These are phyloP conservation scores for Agonopterix arenella DNA, from an alignment of 2,888 invertebrate genomes.

Conservation along the genomic window DNA sequence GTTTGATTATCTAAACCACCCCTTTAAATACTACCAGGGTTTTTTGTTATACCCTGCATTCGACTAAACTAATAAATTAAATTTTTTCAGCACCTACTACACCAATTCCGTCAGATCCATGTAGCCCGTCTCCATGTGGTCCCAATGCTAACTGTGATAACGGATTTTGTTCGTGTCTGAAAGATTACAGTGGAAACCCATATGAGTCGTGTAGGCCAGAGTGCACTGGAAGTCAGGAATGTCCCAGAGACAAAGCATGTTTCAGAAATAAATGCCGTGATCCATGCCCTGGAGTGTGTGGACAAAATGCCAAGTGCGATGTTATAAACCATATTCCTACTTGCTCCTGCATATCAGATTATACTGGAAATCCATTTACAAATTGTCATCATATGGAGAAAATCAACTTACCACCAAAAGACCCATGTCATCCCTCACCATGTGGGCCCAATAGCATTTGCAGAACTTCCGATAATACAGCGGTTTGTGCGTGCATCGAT, in stretches of 20 bases:
- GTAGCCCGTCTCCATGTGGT: slow-evolving; percentile 84
- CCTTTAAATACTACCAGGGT: too few species aligned
- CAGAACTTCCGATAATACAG: slow-evolving; percentile 84
- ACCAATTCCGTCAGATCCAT: slow-evolving; percentile 71
- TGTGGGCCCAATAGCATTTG: slow-evolving; percentile 90
- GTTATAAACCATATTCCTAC: slow-evolving; percentile 86
- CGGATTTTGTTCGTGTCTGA: slow-evolving; percentile 81
- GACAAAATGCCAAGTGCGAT: slow-evolving; percentile 83
- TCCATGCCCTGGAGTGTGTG: slow-evolving; percentile 86
- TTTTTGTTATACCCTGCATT: too few species aligned
- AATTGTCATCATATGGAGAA: slow-evolving; percentile 58
- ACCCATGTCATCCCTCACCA: slow-evolving; percentile 86
- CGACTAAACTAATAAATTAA: neutral
- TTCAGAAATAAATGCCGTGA: slow-evolving; percentile 84
- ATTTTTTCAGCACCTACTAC: slow-evolving; percentile 52
- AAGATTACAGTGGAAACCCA: slow-evolving; percentile 84
- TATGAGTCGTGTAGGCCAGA: slow-evolving; percentile 83
- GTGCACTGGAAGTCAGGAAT: slow-evolving; percentile 84
- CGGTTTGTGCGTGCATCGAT: slow-evolving; percentile 86
- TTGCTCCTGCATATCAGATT: slow-evolving; percentile 80
- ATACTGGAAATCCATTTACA: slow-evolving; percentile 85
- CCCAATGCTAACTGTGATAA: slow-evolving; percentile 82
- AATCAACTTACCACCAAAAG: slow-evolving; percentile 46
- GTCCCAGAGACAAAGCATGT: slow-evolving; percentile 82
- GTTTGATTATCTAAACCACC: too few species aligned